Conservation (phyloP, 2,888 invertebrate species). For the Pterostichus madidus region DNA sequence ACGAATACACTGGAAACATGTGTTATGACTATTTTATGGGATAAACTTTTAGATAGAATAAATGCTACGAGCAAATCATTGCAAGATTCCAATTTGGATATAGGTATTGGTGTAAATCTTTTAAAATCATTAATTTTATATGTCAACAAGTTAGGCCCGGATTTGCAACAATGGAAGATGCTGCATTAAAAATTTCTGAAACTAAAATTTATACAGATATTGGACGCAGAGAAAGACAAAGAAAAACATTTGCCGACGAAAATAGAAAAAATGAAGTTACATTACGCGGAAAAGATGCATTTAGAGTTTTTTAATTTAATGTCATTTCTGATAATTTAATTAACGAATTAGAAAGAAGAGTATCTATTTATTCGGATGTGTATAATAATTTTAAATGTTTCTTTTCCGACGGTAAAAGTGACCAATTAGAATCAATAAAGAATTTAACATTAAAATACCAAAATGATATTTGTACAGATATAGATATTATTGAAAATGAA, state of each 20-base stretch:
- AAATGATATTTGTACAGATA: conserved; percentile 17
- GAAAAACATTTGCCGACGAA: conserved; percentile 34
- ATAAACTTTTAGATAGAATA: conserved; percentile 1
- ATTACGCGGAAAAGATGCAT: conserved; percentile 25
- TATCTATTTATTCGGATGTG: not conserved
- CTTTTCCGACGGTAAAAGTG: conserved; percentile 16
- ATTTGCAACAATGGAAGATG: not conserved
- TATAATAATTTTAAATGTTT: conserved; percentile 19
- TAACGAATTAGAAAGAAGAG: conserved; percentile 16
- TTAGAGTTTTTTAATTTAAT: not conserved
- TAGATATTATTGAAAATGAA: conserved; percentile 18
- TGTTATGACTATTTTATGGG: conserved; percentile 20
- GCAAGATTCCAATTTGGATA: conserved; percentile 14
- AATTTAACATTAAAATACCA: conserved; percentile 25
- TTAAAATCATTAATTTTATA: conserved; percentile 28
- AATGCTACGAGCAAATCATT: conserved; percentile 6
- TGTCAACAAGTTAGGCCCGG: conserved; percentile 13
- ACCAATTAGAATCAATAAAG: conserved; percentile 22
- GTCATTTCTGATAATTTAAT: conserved; percentile 11
- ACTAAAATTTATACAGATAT: conserved; percentile 16
- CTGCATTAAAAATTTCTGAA: conserved; percentile 11
- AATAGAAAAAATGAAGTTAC: conserved; percentile 5
- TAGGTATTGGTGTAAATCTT: conserved; percentile 21
- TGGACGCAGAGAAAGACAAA: conserved; percentile 23
- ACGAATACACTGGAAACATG: conserved; percentile 25